Evolutionary conservation across 2,888 invertebrate genomes (phyloP), one percentile per base, ranked within the genome.

Genomic region (Chrysolina americana): DNA sequence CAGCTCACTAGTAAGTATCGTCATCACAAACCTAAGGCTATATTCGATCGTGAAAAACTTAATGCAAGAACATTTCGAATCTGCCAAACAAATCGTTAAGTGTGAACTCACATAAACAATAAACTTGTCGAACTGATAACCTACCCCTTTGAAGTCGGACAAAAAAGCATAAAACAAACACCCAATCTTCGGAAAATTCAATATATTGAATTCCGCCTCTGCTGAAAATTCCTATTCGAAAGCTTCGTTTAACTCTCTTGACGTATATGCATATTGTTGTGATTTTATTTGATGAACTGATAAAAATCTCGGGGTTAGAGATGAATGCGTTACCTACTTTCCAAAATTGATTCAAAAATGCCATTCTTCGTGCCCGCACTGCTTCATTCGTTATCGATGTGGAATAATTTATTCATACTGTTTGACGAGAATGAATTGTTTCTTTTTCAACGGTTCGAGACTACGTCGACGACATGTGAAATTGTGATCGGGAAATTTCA

Each of bases 271-370:
- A 28, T 28, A n/a, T 59, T 59, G 28, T 59, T 59, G 23, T 36
- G 59, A 59, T 59, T 59, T 59, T 59, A 59, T 59, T 59, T 59
- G 59, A 36, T 28, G 36, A 59, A 59, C 59, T 59, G 59, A 59
- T 36, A 36, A 59, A 59, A 59, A 36, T 36, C 28, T 59, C 23
- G 59, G 36, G n/a, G 6, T n/a, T 59, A 5, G 59, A 8, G 5
- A n/a, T 59, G 28, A 59, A 59, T 8, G 59, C 59, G 59, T 59
- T 59, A 59, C 28, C 59, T 59, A 36, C 59, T 59, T 59, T 59
- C 59, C 15, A 28, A 59, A 36, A 59, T 59, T 59, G 59, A 59
- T 28, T 59, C 36, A n/a, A n/a, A 59, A 36, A 59, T 28, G 9
- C 15, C 28, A 36, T 53, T 53, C 19, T 8, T 53, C 3, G 19